Evolutionary conservation across 2,888 invertebrate species (phyloP), one percentile per base, ranked within the genome.

Genomic region (Uloborus plumipes): DNA sequence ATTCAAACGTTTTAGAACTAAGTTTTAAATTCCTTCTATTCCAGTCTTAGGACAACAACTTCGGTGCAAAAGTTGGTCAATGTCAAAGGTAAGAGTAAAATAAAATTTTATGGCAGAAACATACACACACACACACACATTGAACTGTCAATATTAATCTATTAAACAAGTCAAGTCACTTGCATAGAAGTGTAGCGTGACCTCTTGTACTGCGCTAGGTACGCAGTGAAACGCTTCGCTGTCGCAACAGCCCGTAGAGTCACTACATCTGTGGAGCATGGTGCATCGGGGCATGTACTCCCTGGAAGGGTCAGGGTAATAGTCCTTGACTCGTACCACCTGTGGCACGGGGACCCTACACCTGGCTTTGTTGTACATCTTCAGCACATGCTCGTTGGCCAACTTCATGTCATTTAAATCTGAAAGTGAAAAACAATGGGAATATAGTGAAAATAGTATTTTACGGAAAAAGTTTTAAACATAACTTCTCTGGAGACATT

Each of bases 211-310:
- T 2, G 26, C 61, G 9, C 55, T 79, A 18, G 85, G 72, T 9
- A 73, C 85, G 53, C 85, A 85, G 20, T 72, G 74, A 39, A 78
- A 76, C 0, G 67, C 80, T 13, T 85, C 83, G 47, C 49, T 59
- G n/a, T 78, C 78, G 89, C 97, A 97, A 90, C 97, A 97, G 73
- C 96, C 96, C 22, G 94, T 93, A 89, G 95, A 95, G 86, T 95
- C 94, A 15, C 94, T 93, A 89, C 97, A 97, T 85, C 95, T 92
- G 88, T 96, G 94, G 72, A 97, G 90, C 71, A 94, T 92, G 18
- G 95, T 95, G 88, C 96, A 96, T 69, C 94, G 93, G 0, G 97
- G 97, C 87, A 93, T 91, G 90, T 95, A 96, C 22, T 92, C 91
- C 86, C 93, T 94, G 84, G 93, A 92, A 2, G 93, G 91, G 82